Conservation (phyloP, 1,140 invertebrate species). For the Drosophila punjabiensis region DNA sequence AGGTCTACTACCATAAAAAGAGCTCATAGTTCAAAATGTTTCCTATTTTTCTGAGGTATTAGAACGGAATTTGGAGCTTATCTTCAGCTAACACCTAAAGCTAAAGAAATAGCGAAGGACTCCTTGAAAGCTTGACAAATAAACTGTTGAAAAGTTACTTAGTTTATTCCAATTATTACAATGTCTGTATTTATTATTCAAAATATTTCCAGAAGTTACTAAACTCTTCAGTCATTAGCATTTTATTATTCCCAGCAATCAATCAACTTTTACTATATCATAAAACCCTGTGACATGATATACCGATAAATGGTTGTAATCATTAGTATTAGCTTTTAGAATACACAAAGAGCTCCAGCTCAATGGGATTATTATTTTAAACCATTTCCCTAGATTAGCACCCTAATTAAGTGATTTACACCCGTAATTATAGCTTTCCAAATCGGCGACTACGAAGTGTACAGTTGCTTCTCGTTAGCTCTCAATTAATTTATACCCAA, state of each 20-base stretch:
- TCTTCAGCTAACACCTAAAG: background rate
- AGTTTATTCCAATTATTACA: background rate
- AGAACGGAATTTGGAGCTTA: constrained; percentile 1
- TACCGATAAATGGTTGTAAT: background rate
- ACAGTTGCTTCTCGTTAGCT: constrained; percentile 29
- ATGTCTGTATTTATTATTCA: background rate
- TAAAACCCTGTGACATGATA: background rate
- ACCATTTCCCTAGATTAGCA: constrained; percentile 3
- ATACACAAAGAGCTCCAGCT: background rate
- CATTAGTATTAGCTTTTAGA: background rate
- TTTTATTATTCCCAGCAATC: background rate
- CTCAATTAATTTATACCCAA: constrained; percentile 44
- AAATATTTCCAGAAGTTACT: background rate
- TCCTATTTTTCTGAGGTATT: constrained; percentile 1
- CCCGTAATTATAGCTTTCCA: background rate
- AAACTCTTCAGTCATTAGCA: background rate
- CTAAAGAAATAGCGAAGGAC: background rate
- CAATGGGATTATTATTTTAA: background rate
- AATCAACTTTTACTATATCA: constrained; percentile 1
- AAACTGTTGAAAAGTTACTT: background rate
- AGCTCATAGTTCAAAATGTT: background rate
- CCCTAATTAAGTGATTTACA: constrained; percentile 7
- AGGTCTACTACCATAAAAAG: constrained; percentile 17
- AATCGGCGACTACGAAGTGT: background rate
- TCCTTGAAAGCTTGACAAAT: background rate